Evolutionary conservation across 2,888 invertebrate species (phyloP).

Genomic region (Drosophila macrothrix): DNA sequence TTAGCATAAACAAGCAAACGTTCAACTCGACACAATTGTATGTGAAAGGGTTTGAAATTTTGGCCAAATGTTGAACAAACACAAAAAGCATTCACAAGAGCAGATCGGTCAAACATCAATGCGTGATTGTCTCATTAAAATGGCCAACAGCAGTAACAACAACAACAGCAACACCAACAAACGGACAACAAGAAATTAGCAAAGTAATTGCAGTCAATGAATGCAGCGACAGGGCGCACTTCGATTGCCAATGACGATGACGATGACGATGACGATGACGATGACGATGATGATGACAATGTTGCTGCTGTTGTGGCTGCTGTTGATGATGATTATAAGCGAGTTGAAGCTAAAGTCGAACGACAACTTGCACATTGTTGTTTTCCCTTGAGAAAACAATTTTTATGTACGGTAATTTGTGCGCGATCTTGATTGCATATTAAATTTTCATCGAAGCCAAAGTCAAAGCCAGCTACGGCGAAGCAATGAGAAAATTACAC

Average conservation of each 20-base stretch:
- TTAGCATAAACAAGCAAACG: background rate
- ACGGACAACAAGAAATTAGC: slow-evolving; percentile 48
- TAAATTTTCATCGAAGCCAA: slow-evolving; percentile 72
- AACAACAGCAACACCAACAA: slow-evolving; percentile 4
- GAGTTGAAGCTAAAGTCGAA: slow-evolving; percentile 50
- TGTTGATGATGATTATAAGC: slow-evolving; percentile 30
- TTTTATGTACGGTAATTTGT: slow-evolving; percentile 78
- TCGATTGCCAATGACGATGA: slow-evolving; percentile 44
- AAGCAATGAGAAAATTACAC: slow-evolving; percentile 79
- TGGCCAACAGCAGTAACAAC: slow-evolving; percentile 19
- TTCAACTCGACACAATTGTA: background rate
- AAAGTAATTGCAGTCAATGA: slow-evolving; percentile 59
- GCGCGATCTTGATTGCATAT: slow-evolving; percentile 81
- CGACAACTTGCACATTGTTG: slow-evolving; percentile 72
- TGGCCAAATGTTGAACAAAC: slow-evolving; percentile 15
- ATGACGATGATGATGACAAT: slow-evolving; percentile 25
- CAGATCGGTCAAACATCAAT: slow-evolving; percentile 18
- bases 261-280: slow-evolving; percentile 29
- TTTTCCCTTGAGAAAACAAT: slow-evolving; percentile 80
- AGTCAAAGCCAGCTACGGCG: slow-evolving; percentile 52
- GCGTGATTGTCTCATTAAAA: slow-evolving; percentile 20
- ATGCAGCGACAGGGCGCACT: slow-evolving; percentile 35
- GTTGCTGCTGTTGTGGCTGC: slow-evolving; percentile 14
- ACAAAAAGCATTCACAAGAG: background rate
- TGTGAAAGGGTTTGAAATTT: background rate